Evolutionary conservation across 2,888 invertebrate genomes (phyloP), one percentile per base, ranked within the genome.

Genomic region (Rotaria magnacalcarata): DNA sequence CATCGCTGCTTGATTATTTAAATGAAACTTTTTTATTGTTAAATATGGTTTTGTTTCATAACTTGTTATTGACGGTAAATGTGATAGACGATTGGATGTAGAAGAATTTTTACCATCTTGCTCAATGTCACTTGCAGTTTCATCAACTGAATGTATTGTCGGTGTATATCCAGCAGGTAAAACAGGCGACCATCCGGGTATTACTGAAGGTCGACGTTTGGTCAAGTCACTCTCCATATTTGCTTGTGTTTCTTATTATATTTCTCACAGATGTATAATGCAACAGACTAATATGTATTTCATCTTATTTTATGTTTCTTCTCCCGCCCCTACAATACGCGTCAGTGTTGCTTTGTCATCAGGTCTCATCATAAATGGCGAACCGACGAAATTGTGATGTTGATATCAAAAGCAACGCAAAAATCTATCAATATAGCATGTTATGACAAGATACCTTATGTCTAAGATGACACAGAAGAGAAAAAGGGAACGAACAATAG

Each of bases 41-140:
- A 80, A 41, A 80, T 47, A 21, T 80, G 80, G 47, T 47, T 80
- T 80, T 80, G 47, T 80, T n/a, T 80, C 80, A 80, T 80, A 80
- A 47, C 10, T 47, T 24, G 47, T n/a, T 80, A 80, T 80, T 24
- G 80, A 4, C 24, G 80, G 80, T 47, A 80, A n/a, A 47, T 80
- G n/a, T 11, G 47, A 7, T 14, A 80, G 47, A 47, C n/a, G 2
- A 11, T 11, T 16, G 34, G 34, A 6, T 67, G 6, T 1, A 16
- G 11, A 41, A 16, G 52, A 52, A 3, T 14, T 52, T 16, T 52
- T 14, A 52, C 0, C 8, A 67, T 67, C 2, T 19, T 47, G 47
- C 7, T 47, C 43, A n/a, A 0, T 10, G 11, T 43, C 43, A 47
- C 5, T 47, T 24, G 14, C 80, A 10, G 21, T 14, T 47, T 80